Base-by-base conservation (phyloP, 1,140 invertebrate genomes). In the Drosophila sulfurigaster region DNA sequence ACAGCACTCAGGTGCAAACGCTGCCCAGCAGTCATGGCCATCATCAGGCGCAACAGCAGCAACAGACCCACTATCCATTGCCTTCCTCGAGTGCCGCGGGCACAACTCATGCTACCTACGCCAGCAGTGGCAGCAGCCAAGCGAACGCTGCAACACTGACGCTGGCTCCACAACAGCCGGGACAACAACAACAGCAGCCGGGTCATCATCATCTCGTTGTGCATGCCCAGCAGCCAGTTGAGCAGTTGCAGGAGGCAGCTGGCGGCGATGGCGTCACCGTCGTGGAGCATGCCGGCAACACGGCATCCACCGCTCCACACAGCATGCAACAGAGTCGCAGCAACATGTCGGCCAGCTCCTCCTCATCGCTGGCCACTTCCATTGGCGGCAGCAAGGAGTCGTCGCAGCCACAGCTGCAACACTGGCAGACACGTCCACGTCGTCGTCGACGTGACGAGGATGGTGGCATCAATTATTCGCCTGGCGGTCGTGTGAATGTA, bases 391-490 rank as follows among this genome's bases (percentile, higher is more conserved):
- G 70, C 15, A 91, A 92, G 68, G 87, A 92, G 28, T 68, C 38
- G 30, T 73, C 30, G 30, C 41, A 43, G 41, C 72, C 38, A 35
- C 72, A 75, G 35, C 77, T 71, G 7, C 41, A 82, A 48, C 87
- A 91, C 38, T 92, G 91, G 91, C 77, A 78, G n/a, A 59, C 88
- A 6, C 79, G 91, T 30, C 78, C 85, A 49, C 87, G 91, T 63
- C 87, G 91, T 63, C 91, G 91, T 59, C 79, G 91, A n/a, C 91
- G 91, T 43, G 91, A 91, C 56, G 91, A 92, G 10, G 91, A 91
- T 10, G 79, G 71, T 1, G 69, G 68, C 25, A 70, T 91, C 3
- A 92, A 78, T 52, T 92, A 92, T 35, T 86, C 87, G 8, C 91
- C 91, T 30, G 82, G 76, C 32, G 91, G 85, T 28, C 79, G 91